These are phyloP conservation scores for Muschampia plurimacula DNA, from an alignment of 2,888 invertebrate species.

Conservation along the genomic window DNA sequence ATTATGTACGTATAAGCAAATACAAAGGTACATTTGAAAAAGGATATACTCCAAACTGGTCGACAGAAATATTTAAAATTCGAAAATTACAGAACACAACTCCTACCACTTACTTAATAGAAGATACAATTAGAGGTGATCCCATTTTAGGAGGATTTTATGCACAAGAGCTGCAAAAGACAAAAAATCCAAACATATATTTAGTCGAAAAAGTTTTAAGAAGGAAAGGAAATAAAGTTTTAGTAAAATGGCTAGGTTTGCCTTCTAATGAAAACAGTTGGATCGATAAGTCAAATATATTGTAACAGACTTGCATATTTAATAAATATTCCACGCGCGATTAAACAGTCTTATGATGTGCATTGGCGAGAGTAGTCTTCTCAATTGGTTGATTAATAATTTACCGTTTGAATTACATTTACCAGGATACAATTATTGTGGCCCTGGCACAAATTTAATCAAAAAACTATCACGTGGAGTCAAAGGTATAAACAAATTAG, in stretches of 20 bases:
- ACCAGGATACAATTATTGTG: slow-evolving; percentile 45
- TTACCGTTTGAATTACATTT: slow-evolving; percentile 47
- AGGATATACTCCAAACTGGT: slow-evolving; percentile 40
- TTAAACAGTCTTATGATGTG: slow-evolving; percentile 18
- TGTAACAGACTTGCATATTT: background rate
- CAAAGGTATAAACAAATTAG: slow-evolving; percentile 9
- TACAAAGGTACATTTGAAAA: slow-evolving; percentile 23
- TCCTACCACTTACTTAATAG: slow-evolving; percentile 41
- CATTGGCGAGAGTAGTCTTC: slow-evolving; percentile 34
- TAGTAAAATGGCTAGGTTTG: slow-evolving; percentile 35
- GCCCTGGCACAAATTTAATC: slow-evolving; percentile 3
- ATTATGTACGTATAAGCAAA: slow-evolving; percentile 25
- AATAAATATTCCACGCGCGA: slow-evolving; percentile 6
- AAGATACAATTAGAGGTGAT: slow-evolving; percentile 36
- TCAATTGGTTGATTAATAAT: slow-evolving; percentile 41
- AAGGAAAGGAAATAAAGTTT: slow-evolving; percentile 30
- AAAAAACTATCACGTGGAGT: slow-evolving; percentile 11
- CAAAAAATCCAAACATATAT: slow-evolving; percentile 19
- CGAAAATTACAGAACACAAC: slow-evolving; percentile 40
- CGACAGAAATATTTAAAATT: slow-evolving; percentile 46
- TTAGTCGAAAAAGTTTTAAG: slow-evolving; percentile 39
- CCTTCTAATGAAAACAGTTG: slow-evolving; percentile 38
- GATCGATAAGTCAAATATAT: slow-evolving; percentile 42
- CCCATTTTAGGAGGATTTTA: slow-evolving; percentile 43
- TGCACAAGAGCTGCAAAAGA: slow-evolving; percentile 43